Base-by-base conservation (phyloP, 2,797 vertebrate genomes). In the Aythya fuligula region DNA sequence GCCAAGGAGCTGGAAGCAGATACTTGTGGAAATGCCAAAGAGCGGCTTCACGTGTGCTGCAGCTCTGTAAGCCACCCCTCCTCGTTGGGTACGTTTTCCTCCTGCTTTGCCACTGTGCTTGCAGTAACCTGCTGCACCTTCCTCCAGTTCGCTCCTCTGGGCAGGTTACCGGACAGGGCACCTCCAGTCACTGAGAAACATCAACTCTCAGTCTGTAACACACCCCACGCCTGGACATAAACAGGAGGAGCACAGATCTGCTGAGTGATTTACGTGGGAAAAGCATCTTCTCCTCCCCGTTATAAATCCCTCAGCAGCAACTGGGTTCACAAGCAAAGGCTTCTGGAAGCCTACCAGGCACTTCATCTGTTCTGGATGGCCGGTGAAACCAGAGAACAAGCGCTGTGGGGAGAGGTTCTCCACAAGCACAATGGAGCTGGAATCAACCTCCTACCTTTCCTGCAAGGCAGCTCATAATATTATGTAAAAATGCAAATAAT, bases 401-500 rank as follows among this genome's bases (percentile, higher is more conserved):
- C 66, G 43, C 72, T 17, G 39, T 14, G 6, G 79, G 24, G 65
- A 54, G n/a, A 49, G 41, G 57, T 7, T 53, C 45, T 32, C 34
- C 45, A 11, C 13, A 2, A 41, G 10, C 39, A 2, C 5, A 3
- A 4, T 3, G 53, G 65, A 34, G 66, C 32, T 14, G 2, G 20
- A 27, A 69, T 60, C 32, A 47, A 3, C 66, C 51, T 45, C 82
- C 83, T 45, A 51, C 62, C 61, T 43, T 32, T 12, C 38, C 8
- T 13, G 54, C 54, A 8, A 58, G 60, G 60, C 76, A 32, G 9
- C 85, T 30, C 65, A 2, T 13, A 39, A 39, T 30, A 54, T 74
- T 64, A 78, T 65, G 82, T 78, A 92, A 83, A 86, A 79, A 94
- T 66, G 93, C 82, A 94, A 74, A 89, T 66, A n/a, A 4, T 0